These are phyloP conservation scores for Aleadryas rufinucha DNA, from an alignment of 2,113 vertebrate genomes.

Conservation along the genomic window DNA sequence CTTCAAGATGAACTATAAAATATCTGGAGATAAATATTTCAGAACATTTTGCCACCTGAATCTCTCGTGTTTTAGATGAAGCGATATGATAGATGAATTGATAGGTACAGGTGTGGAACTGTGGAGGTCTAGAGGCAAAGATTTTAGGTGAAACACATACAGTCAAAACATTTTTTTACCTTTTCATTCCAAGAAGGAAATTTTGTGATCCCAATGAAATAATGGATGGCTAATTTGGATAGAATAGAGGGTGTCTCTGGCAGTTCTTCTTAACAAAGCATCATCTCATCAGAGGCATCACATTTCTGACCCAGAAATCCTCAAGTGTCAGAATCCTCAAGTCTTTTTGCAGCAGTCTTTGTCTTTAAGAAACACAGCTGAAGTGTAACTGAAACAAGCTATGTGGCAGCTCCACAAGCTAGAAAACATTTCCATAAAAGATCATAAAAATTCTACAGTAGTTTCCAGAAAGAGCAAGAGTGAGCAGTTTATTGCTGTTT, in stretches of 20 bases:
- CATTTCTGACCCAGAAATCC: not conserved
- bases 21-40: not conserved
- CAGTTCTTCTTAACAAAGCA: not conserved
- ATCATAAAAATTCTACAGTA: conserved; percentile 33
- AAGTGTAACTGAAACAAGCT: not conserved
- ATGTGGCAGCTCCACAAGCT: conserved; percentile 4
- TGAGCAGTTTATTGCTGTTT: conserved; percentile 35
- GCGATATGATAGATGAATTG: rapidly evolving
- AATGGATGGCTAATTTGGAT: not conserved
- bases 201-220: not conserved
- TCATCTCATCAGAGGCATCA: not conserved
- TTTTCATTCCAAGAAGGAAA: not conserved
- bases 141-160: not conserved
- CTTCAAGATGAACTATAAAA: not conserved
- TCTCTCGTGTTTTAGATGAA: not conserved
- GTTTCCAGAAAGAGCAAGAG: conserved; percentile 29
- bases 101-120: not conserved
- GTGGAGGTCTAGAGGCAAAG: not conserved
- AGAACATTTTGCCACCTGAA: not conserved
- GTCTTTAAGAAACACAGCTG: not conserved
- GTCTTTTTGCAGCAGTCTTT: not conserved
- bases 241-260: not conserved
- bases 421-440: conserved; percentile 57
- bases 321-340: not conserved
- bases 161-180: not conserved